Evolutionary conservation across 2,888 invertebrate genomes (phyloP), one percentile per base, ranked within the genome.

Genomic region (Tenthredo distinguenda): DNA sequence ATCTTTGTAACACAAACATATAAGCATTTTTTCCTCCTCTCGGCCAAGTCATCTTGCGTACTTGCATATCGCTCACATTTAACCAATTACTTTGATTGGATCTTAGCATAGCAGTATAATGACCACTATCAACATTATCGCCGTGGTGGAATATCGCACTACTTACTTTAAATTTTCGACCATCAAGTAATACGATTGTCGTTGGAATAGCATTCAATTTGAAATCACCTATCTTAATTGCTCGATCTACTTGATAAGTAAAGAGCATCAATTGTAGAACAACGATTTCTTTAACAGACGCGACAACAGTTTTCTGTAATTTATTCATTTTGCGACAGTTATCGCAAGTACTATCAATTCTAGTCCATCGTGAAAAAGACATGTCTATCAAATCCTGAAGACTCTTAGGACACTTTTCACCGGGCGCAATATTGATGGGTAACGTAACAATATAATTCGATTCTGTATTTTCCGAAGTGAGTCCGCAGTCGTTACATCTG

Each of bases 121-220:
- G 84, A n/a, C 86, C 86, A 55, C 40, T 37, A 40, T 71, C 34
- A 72, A 58, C n/a, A 21, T 50, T 58, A 12, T 55, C 21, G 10
- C 86, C 86, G 21, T 72, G 40, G 37, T 86, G 84, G 40, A 86
- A 84, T 34, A 86, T 86, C 15, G 76, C 84, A 62, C 84, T 72
- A 2, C 47, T 40, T 15, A 83, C 37, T 65, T 62, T 86, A 31
- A 43, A 86, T 43, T 65, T 74, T 12, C 37, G 3, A 26, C 71
- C 65, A 12, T 34, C 18, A n/a, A 72, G 26, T 84, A 7, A 21
- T 18, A 74, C 47, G 12, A 31, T 62, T 21, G 34, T 9, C 3
- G 40, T 84, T 15, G 84, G 84, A 18, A 86, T 62, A 2, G 50
- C 76, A 58, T 84, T 84, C 12, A 86, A 72, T n/a, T 40, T 43